phyloP scores from a whole-genome alignment of 2,888 invertebrate species.

The Oscheius sp. region DNA sequence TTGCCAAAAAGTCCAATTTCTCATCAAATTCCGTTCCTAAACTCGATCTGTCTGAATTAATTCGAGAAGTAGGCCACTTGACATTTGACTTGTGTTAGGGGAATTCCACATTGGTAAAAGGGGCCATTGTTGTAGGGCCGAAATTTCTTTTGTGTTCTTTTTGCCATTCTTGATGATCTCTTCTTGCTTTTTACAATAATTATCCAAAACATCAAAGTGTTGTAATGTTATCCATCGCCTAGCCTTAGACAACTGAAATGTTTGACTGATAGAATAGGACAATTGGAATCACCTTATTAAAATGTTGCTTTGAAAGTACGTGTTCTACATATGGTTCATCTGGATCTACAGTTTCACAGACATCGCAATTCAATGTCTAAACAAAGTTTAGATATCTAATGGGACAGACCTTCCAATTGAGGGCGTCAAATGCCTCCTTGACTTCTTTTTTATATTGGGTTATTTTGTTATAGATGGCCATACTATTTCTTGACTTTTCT shows the following conservation, averaged over 20 bases:
- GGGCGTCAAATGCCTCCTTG: not conserved
- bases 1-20: not conserved
- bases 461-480: not conserved
- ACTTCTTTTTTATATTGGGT: not conserved
- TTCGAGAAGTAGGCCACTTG: not conserved
- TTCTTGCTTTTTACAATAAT: not conserved
- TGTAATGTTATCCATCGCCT: slow-evolving; percentile 1
- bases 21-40: slow-evolving; percentile 1
- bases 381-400: not conserved
- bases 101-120: slow-evolving; percentile 1
- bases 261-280: not conserved
- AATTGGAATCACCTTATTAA: not conserved
- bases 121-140: not conserved
- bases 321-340: slow-evolving; percentile 21
- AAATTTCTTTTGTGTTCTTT: not conserved
- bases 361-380: slow-evolving; percentile 11
- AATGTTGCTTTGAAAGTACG: not conserved
- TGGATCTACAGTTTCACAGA: not conserved
- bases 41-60: too few species aligned
- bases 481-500: not conserved
- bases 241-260: slow-evolving; percentile 1
- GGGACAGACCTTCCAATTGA: slow-evolving; percentile 8
- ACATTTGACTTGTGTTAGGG: not conserved
- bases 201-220: slow-evolving; percentile 1
- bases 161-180: not conserved